phyloP scores from a whole-genome alignment of 1,140 invertebrate genomes.

The Hyles euphorbiae region DNA sequence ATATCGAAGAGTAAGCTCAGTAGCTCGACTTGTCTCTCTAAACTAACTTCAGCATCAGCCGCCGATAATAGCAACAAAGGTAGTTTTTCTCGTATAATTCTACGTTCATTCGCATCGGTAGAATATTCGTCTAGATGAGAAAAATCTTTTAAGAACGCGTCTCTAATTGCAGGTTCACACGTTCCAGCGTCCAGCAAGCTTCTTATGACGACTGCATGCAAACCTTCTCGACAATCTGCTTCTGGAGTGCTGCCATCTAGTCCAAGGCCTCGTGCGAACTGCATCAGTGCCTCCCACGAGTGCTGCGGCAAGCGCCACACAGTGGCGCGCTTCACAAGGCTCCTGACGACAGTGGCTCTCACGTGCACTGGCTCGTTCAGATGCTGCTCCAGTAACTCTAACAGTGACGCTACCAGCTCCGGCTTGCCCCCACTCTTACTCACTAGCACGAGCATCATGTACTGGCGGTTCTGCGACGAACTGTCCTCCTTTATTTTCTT shows the following conservation, averaged over 20 bases:
- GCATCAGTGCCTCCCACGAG: conserved; percentile 35
- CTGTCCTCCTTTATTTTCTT: conserved; percentile 31
- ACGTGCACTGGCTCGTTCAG: conserved; percentile 43
- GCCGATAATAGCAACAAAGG: conserved; percentile 25
- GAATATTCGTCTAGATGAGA: conserved; percentile 41
- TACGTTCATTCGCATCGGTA: conserved; percentile 28
- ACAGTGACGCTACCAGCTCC: conserved; percentile 31
- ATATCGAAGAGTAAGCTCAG: not conserved
- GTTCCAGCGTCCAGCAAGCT: conserved; percentile 22
- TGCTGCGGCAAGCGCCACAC: conserved; percentile 40
- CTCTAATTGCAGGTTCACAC: conserved; percentile 15
- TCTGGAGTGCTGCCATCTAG: conserved; percentile 30
- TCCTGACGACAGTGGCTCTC: conserved; percentile 43
- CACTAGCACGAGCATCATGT: conserved; percentile 49
- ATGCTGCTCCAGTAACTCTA: conserved; percentile 33
- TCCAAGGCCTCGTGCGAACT: conserved; percentile 38
- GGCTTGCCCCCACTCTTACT: conserved; percentile 47
- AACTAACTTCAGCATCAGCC: not conserved
- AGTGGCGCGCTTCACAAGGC: conserved; percentile 40
- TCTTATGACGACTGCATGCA: conserved; percentile 46
- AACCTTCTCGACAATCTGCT: conserved; percentile 37
- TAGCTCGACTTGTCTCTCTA: not conserved
- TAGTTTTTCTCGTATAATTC: not conserved
- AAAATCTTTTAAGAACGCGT: conserved; percentile 32
- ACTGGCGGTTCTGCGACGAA: conserved; percentile 35